A percentile compares a stretch with the other conserved stretches of the same genome.
Evolutionary conservation across 2,888 invertebrate genomes (phyloP).

Genomic region (Trachelus iudaicus): DNA sequence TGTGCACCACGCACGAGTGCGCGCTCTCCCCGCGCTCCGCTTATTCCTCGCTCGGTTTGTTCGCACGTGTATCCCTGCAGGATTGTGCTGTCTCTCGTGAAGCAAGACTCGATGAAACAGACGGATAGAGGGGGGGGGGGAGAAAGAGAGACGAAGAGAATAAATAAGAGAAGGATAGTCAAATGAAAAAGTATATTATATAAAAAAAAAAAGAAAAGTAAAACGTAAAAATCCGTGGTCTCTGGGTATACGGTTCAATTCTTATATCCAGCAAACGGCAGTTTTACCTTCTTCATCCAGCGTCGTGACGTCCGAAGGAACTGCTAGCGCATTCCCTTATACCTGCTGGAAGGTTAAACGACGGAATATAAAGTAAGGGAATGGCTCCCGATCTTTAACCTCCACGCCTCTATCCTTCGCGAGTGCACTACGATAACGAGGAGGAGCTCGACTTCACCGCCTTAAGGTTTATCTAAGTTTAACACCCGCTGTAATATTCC

Average conservation of each 20-base stretch:
- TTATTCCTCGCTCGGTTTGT: slow-evolving; percentile 1
- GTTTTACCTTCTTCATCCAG: background rate
- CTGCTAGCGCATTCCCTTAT: background rate
- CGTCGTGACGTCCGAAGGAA: background rate
- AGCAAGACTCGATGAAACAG: background rate
- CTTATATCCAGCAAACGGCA: background rate
- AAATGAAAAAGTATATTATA: slow-evolving; percentile 20
- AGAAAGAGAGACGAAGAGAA: slow-evolving; percentile 2
- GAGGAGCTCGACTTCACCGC: background rate
- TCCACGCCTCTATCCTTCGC: background rate
- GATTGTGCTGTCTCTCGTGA: slow-evolving; percentile 17
- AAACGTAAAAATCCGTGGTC: background rate
- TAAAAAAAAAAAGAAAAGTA: background rate
- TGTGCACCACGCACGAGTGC: slow-evolving; percentile 3
- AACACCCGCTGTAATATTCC: background rate
- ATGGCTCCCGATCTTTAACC: background rate
- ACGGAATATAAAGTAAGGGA: background rate
- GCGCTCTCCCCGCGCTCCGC: slow-evolving; percentile 7
- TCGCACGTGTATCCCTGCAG: background rate
- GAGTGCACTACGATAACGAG: background rate
- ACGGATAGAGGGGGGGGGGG: background rate
- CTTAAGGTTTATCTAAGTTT: background rate
- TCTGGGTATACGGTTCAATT: background rate
- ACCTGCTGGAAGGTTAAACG: background rate
- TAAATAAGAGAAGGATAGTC: slow-evolving; percentile 7